Evolutionary conservation across 2,888 invertebrate species (phyloP).

Genomic region (Pocota personata): DNA sequence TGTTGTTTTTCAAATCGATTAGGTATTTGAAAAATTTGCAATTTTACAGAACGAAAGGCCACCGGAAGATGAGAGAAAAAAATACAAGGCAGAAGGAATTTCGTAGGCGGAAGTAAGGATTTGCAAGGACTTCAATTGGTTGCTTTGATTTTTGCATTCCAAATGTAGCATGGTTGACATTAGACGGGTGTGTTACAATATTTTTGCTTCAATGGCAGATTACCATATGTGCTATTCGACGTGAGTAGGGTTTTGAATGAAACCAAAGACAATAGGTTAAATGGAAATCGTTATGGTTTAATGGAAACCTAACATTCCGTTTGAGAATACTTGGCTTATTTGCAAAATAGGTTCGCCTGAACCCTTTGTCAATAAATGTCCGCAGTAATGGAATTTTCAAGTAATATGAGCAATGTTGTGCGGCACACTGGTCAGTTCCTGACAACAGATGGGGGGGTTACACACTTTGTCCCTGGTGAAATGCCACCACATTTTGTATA

Average conservation of each 20-base stretch:
- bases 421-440: no score
- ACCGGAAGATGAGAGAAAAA: background rate
- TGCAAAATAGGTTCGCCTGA: background rate
- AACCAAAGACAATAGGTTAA: background rate
- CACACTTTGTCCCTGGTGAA: no score
- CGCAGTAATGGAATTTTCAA: background rate
- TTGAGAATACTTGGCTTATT: no score
- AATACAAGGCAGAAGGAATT: conserved; percentile 2
- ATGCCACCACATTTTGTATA: no score
- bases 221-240: background rate
- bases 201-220: background rate
- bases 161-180: conserved; percentile 24
- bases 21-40: conserved; percentile 27
- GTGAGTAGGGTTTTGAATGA: background rate
- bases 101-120: no score
- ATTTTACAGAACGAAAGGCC: conserved; percentile 1
- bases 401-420: no score
- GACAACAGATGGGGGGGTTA: no score
- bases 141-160: conserved; percentile 11
- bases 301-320: background rate
- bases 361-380: background rate
- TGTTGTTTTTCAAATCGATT: conserved; percentile 27
- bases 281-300: background rate
- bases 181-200: background rate
- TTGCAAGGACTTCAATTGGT: no score